Conservation (phyloP, 2,113 vertebrate species). For the Syngnathus floridae region DNA sequence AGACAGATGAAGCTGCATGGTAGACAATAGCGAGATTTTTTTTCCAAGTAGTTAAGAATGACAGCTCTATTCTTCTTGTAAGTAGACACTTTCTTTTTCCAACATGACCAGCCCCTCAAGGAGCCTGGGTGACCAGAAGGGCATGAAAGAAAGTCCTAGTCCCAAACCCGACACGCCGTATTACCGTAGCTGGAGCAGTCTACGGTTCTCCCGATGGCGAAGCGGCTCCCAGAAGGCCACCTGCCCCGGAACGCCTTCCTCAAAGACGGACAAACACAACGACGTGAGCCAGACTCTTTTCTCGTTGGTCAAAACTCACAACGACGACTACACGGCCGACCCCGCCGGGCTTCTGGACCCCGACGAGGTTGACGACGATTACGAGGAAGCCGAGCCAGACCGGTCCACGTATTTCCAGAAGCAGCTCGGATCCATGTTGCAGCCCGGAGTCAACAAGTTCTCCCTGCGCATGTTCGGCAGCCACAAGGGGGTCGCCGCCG, state of each 20-base stretch:
- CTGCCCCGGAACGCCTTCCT: constrained; percentile 46
- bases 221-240: constrained; percentile 45
- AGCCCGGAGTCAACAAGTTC: constrained; percentile 95
- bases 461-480: constrained; percentile 95
- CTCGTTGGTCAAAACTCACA: constrained; percentile 58
- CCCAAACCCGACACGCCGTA: constrained; percentile 40
- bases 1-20: constrained; percentile 5
- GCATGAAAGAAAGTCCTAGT: constrained; percentile 26
- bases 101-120: constrained; percentile 47
- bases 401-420: constrained; percentile 75
- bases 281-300: constrained; percentile 59
- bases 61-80: neutral
- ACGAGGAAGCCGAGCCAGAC: neutral
- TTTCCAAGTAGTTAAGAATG: neutral
- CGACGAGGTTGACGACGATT: neutral
- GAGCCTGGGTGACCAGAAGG: constrained; percentile 38
- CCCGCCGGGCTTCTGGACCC: constrained; percentile 41
- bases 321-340: constrained; percentile 54
- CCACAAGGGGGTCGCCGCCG: constrained; percentile 89
- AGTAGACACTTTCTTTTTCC: neutral
- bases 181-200: constrained; percentile 51
- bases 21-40: neutral
- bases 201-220: constrained; percentile 60
- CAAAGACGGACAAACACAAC: constrained; percentile 32
- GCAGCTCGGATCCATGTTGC: constrained; percentile 83